A percentile compares a stretch with the other conserved stretches of the same genome.
These are phyloP conservation scores for Brachypterus glaber DNA, from an alignment of 2,888 invertebrate species.

Conservation along the genomic window DNA sequence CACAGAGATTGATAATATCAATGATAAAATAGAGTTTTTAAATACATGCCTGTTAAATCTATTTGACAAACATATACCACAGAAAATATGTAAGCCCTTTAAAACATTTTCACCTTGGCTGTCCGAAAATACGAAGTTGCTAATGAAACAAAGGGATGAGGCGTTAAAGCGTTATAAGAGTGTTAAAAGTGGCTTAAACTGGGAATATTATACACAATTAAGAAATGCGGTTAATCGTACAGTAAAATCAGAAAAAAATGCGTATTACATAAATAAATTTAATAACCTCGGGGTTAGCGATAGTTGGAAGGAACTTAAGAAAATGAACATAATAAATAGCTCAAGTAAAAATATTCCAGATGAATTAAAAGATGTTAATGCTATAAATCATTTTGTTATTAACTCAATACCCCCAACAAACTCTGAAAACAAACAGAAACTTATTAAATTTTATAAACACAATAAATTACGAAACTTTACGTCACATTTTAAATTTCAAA, in stretches of 20 bases:
- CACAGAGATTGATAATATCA: neutral
- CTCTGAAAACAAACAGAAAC: no score
- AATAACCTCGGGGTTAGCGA: neutral
- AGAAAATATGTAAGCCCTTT: neutral
- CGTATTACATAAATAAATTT: no score
- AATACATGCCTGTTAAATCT: neutral
- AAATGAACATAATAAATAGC: neutral
- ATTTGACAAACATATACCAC: neutral
- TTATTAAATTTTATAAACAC: no score
- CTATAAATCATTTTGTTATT: neutral
- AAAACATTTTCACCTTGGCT: neutral
- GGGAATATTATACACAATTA: no score
- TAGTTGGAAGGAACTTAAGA: neutral
- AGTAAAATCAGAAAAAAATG: no score
- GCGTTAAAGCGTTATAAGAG: neutral
- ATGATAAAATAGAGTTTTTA: neutral
- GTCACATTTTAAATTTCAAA: no score
- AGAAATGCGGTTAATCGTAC: no score
- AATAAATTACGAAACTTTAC: no score
- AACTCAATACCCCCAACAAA: neutral
- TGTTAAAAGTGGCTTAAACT: neutral
- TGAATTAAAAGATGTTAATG: neutral
- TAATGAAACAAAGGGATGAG: neutral
- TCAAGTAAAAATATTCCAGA: neutral
- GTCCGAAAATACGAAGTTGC: neutral